A percentile compares a stretch with the other conserved stretches of the same genome.
phyloP scores from a whole-genome alignment of 2,888 invertebrate genomes.

The Cacoxenus indagator region DNA sequence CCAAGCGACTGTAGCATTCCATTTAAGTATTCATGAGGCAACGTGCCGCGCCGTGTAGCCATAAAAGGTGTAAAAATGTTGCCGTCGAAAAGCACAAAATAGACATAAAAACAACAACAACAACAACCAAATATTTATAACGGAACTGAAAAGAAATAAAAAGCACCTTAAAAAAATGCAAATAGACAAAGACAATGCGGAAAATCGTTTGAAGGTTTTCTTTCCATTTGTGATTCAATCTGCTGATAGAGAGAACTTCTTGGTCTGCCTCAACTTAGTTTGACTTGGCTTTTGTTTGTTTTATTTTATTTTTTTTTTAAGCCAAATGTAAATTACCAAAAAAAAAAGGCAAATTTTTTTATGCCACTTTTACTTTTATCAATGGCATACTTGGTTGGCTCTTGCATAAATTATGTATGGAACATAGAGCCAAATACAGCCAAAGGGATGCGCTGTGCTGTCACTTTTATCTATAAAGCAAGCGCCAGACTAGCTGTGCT shows the following conservation, averaged over 20 bases:
- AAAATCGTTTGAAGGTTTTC: conserved; percentile 2
- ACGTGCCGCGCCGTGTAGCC: neutral
- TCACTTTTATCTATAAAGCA: neutral
- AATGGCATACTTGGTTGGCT: too few relatives aligned
- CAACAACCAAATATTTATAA: neutral
- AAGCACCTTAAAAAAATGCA: neutral
- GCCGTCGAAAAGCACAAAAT: neutral
- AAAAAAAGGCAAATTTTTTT: neutral
- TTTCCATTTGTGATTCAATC: neutral
- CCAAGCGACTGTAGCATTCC: neutral
- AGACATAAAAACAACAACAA: neutral
- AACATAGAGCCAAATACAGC: neutral
- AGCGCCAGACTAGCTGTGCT: too few relatives aligned
- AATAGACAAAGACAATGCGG: neutral
- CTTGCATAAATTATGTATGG: conserved; percentile 7
- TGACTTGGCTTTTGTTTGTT: too few relatives aligned
- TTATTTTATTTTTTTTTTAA: too few relatives aligned
- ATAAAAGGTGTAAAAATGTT: conserved; percentile 17
- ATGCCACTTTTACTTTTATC: neutral
- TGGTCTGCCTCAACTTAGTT: neutral
- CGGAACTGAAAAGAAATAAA: neutral
- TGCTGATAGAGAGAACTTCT: neutral
- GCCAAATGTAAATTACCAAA: neutral
- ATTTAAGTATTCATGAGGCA: conserved; percentile 13
- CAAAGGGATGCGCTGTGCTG: too few relatives aligned